Conservation (phyloP, 2,797 vertebrate genomes). For the Spatula clypeata region DNA sequence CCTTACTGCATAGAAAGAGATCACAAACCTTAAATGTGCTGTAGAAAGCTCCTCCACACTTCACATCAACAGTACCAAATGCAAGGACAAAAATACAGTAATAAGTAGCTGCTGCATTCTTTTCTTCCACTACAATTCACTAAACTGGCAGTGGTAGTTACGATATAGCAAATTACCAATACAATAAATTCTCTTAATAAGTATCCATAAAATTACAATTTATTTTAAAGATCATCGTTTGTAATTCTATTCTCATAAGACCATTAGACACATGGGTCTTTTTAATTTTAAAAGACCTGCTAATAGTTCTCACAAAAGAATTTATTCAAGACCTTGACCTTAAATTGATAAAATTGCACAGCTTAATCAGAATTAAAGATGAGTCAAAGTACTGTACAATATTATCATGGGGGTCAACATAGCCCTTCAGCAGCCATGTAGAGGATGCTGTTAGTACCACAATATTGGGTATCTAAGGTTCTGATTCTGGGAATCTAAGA, state of each 20-base stretch:
- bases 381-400: slow-evolving; percentile 60
- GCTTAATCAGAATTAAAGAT: slow-evolving; percentile 79
- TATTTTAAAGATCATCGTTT: slow-evolving; percentile 77
- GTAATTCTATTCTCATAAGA: slow-evolving; percentile 72
- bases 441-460: not conserved
- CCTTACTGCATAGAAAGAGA: not conserved
- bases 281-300: slow-evolving; percentile 75
- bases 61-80: slow-evolving; percentile 7
- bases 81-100: not conserved
- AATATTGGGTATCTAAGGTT: not conserved
- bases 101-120: slow-evolving; percentile 33
- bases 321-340: slow-evolving; percentile 76
- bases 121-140: slow-evolving; percentile 48
- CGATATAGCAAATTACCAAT: slow-evolving; percentile 59
- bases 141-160: slow-evolving; percentile 62
- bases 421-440: not conserved
- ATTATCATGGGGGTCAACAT: slow-evolving; percentile 27
- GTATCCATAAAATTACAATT: slow-evolving; percentile 75
- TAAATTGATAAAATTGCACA: slow-evolving; percentile 78
- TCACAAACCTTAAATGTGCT: slow-evolving; percentile 17
- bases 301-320: slow-evolving; percentile 72
- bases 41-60: not conserved
- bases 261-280: slow-evolving; percentile 52
- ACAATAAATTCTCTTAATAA: slow-evolving; percentile 73
- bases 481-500: not conserved